Conservation (phyloP, 2,888 invertebrate species). For the Andrena chrysosceles region DNA sequence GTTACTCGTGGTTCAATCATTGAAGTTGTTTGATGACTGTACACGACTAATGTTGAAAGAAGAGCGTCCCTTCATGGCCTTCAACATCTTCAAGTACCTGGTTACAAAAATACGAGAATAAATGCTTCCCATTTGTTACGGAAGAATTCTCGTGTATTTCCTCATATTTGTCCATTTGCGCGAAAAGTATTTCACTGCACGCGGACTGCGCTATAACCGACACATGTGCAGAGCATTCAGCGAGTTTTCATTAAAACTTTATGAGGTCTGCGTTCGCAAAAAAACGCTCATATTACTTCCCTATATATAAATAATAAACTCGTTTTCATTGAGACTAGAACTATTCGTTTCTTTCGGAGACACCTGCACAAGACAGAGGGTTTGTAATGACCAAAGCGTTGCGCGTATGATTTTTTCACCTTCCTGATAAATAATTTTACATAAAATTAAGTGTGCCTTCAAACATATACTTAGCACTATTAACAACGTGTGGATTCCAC, state of each 20-base stretch:
- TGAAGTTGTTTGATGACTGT: too few species aligned
- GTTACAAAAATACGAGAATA: constrained; percentile 16
- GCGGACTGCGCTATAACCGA: constrained; percentile 57
- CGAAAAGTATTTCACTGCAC: constrained; percentile 54
- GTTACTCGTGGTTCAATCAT: too few species aligned
- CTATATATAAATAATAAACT: constrained; percentile 63
- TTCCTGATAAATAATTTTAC: too few species aligned
- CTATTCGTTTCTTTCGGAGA: constrained; percentile 4
- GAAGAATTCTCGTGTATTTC: constrained; percentile 40
- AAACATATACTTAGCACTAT: too few species aligned
- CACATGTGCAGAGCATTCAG: constrained; percentile 63
- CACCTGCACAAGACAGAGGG: background rate
- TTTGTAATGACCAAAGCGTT: background rate
- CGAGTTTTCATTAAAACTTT: constrained; percentile 73
- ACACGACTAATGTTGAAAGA: background rate
- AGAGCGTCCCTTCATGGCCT: background rate
- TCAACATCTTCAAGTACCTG: background rate
- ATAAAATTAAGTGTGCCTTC: too few species aligned
- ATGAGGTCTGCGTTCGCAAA: constrained; percentile 58
- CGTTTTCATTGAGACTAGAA: constrained; percentile 8
- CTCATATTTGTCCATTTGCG: constrained; percentile 46
- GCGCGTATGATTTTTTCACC: constrained; percentile 8
- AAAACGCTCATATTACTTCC: constrained; percentile 54
- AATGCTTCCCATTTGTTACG: constrained; percentile 28
- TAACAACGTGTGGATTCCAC: too few species aligned